A percentile compares a stretch with the other conserved stretches of the same genome.
Evolutionary conservation across 2,113 vertebrate genomes (phyloP).

Genomic region (Diadophis punctatus): DNA sequence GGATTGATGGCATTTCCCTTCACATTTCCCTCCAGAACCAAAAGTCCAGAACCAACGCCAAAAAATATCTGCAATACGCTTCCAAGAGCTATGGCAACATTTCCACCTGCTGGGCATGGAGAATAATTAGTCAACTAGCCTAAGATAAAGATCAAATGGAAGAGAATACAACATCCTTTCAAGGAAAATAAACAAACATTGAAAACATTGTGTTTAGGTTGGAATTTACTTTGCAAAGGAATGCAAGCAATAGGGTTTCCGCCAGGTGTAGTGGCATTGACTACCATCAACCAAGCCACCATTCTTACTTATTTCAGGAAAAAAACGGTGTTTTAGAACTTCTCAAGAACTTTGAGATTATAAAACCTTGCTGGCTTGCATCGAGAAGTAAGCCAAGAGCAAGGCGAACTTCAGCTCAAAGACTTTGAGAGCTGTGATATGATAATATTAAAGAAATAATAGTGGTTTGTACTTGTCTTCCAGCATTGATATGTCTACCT

Average conservation of each 20-base stretch:
- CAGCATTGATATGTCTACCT: neutral
- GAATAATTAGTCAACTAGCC: conserved; percentile 35
- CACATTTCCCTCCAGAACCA: neutral
- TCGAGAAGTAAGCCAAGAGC: neutral
- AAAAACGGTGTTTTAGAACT: neutral
- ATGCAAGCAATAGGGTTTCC: neutral
- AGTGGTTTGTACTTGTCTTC: neutral
- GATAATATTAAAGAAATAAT: neutral
- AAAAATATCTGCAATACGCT: neutral
- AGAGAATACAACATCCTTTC: neutral
- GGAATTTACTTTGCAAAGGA: neutral
- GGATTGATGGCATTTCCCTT: neutral
- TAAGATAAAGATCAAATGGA: neutral
- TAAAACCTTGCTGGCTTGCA: neutral
- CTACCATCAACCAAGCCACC: neutral
- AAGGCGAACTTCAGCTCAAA: neutral
- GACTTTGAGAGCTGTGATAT: too few species aligned
- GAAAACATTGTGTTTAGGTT: neutral
- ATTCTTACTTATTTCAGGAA: neutral
- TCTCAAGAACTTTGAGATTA: neutral
- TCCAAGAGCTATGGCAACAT: conserved; percentile 29
- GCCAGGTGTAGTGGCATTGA: neutral
- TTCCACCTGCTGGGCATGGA: conserved; percentile 53
- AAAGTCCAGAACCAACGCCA: neutral
- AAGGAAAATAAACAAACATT: neutral